Evolutionary conservation across 2,888 invertebrate species (phyloP).

Genomic region (Sphaerophoria taeniata): DNA sequence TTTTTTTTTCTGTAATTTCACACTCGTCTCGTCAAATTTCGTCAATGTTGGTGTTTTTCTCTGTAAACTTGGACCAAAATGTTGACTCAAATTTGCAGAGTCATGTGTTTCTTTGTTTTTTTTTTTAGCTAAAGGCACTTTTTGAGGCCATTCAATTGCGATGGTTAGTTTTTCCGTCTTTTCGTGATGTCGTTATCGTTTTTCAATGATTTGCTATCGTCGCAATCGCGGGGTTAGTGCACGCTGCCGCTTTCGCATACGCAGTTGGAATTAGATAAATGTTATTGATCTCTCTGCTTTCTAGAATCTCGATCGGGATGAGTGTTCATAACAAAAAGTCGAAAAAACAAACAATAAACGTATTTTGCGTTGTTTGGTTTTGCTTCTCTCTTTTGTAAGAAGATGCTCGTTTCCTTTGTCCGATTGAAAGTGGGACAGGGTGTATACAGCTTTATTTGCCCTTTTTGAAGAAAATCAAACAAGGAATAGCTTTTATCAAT

Average conservation of each 20-base stretch:
- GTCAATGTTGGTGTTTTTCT: not conserved
- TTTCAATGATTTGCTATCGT: not conserved
- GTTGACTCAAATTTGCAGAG: conserved; percentile 13
- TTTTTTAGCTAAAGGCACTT: not conserved
- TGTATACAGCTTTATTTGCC: no score
- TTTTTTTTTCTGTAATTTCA: conserved; percentile 2
- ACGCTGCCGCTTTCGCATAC: conserved; percentile 20
- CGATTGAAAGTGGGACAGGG: no score
- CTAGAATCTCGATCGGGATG: not conserved
- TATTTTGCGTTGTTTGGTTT: no score
- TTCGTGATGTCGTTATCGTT: conserved; percentile 4
- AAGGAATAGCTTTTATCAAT: no score
- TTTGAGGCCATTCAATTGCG: not conserved
- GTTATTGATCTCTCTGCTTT: conserved; percentile 19
- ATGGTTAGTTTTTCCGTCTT: conserved; percentile 20
- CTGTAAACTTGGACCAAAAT: not conserved
- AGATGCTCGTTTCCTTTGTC: no score
- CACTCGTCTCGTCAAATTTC: not conserved
- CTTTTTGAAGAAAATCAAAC: no score
- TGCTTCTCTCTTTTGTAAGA: no score
- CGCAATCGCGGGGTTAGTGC: no score
- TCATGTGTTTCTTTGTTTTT: conserved; percentile 17
- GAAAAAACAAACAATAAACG: conserved; percentile 25
- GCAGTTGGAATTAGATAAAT: conserved; percentile 38
- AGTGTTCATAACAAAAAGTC: not conserved